Base-by-base conservation (phyloP, 2,888 invertebrate species). In the Cerastis leucographa region DNA sequence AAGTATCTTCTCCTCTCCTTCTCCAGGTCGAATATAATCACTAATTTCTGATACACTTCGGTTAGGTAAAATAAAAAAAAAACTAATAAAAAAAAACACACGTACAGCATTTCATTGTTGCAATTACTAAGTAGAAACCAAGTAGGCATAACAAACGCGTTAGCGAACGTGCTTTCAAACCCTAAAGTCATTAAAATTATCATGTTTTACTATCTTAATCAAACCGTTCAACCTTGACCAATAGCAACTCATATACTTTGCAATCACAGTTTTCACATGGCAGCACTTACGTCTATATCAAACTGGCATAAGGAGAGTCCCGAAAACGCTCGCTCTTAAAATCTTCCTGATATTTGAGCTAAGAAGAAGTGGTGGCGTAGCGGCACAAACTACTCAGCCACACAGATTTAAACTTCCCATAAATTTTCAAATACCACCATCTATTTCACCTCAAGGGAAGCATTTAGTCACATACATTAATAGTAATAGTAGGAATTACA, bases 401-500 rank as follows among this genome's bases (percentile, higher is more conserved):
- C 42, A 14, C 14, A 14, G n/a, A 65, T 54, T 75, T 29, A 61
- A 54, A 74, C 29, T 62, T 14, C 14, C 65, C 40, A 75, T 68
- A 61, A 29, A 78, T 71, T 59, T 44, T 6, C 46, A 29, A 76
- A 80, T 59, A 61, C 66, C 19, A 35, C 67, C 72, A 75, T 83
- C 42, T 11, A 73, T 83, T 73, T 68, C 49, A 70, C 71, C 71
- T 76, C 75, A n/a, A 66, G 66, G 64, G 35, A 75, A 74, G 61
- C 71, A 76, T 78, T 82, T 75, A 81, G 29, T 59, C 64, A 71
- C 78, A 73, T 76, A 78, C 83, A 88, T 88, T 84, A 83, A 85
- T 84, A 84, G 79, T 86, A 86, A 90, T 87, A 88, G 85, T 88
- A 68, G 84, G 85, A 81, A 87, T 88, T 88, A 90, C 76, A 83